phyloP scores from a whole-genome alignment of 1,140 invertebrate genomes.

The Euglossa dilemma region DNA sequence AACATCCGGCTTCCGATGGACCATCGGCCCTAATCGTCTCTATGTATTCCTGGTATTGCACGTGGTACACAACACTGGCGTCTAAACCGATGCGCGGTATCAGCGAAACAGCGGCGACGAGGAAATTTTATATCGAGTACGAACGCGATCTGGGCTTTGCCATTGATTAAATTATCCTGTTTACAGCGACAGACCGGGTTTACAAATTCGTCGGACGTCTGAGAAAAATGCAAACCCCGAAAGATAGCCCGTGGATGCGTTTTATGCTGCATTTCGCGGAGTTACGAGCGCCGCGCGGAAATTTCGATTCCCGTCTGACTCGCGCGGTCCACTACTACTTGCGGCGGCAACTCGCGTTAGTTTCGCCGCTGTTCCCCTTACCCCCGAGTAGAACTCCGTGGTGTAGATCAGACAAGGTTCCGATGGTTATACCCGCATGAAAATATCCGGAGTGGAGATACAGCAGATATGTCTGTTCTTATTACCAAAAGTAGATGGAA shows the following conservation, averaged over 20 bases:
- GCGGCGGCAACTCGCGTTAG: background rate
- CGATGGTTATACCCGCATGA: background rate
- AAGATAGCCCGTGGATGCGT: background rate
- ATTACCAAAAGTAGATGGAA: background rate
- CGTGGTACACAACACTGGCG: too few species aligned
- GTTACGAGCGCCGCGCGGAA: background rate
- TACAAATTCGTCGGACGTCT: background rate
- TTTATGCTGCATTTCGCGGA: conserved; percentile 5
- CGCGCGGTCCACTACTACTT: background rate
- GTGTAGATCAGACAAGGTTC: conserved; percentile 4
- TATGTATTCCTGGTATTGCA: too few species aligned
- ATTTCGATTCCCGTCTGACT: conserved; percentile 2
- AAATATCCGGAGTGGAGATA: background rate
- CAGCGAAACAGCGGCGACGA: background rate
- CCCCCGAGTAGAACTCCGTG: background rate
- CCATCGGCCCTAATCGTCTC: background rate
- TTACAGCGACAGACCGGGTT: background rate
- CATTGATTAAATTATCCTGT: conserved; percentile 5
- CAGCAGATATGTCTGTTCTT: background rate
- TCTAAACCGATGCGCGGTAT: too few species aligned
- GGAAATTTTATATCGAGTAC: background rate
- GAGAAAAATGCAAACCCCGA: background rate
- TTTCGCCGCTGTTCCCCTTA: background rate
- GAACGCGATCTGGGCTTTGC: too few species aligned
- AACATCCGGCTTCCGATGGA: background rate